Percentiles rank a stretch among this genome's conserved stretches.
Conservation (phyloP, 2,113 vertebrate species). For the Conger conger region DNA sequence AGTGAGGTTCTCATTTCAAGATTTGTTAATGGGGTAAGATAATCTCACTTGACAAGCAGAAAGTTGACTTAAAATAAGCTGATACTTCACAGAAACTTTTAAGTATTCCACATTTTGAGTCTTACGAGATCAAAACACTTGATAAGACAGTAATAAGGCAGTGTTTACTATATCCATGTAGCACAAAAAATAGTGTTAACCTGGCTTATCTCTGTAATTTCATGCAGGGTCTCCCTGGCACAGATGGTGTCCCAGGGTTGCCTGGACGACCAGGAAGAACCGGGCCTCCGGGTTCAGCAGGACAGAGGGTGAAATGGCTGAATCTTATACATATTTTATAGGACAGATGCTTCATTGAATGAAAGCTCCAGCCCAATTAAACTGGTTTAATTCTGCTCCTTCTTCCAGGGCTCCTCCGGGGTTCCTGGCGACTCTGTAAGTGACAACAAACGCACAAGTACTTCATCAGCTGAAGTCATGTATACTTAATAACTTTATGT, state of each 20-base stretch:
- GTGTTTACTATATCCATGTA: neutral
- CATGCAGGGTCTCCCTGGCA: constrained; percentile 77
- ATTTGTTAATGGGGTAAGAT: too few species aligned
- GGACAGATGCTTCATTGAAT: too few species aligned
- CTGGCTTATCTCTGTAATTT: constrained; percentile 13
- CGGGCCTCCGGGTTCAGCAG: constrained; percentile 78
- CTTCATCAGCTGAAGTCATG: too few species aligned
- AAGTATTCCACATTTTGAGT: too few species aligned
- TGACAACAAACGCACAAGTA: neutral
- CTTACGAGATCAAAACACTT: too few species aligned
- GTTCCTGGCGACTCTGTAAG: constrained; percentile 71
- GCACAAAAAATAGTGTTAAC: neutral
- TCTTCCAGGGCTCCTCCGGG: constrained; percentile 73
- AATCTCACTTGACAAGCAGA: too few species aligned
- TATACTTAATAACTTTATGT: too few species aligned
- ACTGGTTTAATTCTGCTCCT: constrained; percentile 20
- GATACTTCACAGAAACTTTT: too few species aligned
- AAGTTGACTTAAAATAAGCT: too few species aligned
- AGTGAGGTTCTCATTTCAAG: too few species aligned
- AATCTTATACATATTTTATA: neutral
- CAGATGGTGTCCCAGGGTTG: constrained; percentile 82
- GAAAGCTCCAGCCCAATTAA: neutral
- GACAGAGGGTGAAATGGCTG: constrained; percentile 68
- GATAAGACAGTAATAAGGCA: too few species aligned
- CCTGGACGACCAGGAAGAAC: constrained; percentile 80